Base-by-base conservation (phyloP, 2,113 vertebrate genomes). In the Boulengeromyrus knoepffleri region DNA sequence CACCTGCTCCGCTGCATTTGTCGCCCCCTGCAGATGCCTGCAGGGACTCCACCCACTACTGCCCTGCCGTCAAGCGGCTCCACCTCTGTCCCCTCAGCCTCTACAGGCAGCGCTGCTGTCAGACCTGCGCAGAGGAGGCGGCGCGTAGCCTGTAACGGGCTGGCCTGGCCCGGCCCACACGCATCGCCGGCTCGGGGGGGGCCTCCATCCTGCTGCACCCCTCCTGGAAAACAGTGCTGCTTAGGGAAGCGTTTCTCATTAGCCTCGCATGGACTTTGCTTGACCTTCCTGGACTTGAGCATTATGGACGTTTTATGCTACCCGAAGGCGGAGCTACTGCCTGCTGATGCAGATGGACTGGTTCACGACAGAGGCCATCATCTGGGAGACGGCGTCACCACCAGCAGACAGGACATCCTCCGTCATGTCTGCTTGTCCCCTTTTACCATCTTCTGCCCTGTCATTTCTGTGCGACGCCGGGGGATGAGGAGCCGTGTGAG, bases 91-190 rank as follows among this genome's bases (percentile, higher is more conserved):
- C 95, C 7, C 91, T 97, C 91, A 95, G 95, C 49, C 93, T 93
- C 94, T 97, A 97, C 94, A 96, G 94, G 94, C 93, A 96, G 89
- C 96, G 96, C 91, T 98, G 97, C 93, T 97, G 97, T 92, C 94
- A 93, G 45, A 96, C 97, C 0, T 97, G 97, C 92, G 94, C 90
- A 89, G 95, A 94, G 46, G 92, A 91, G 45, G 4, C 15, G 0
- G 89, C 62, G 90, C 62, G 92, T 91, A 91, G 91, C 91, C 95
- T 93, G 93, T 92, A 90, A 77, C 49, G 50, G 17, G 50, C 15
- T 1, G 62, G 58, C n/a, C 58, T 0, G 58, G 24, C 24, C 24
- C 58, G n/a, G 58, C 58, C n/a, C 58, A 1, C 58, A 27, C 7
- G 62, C 62, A 66, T 27, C 77, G 15, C 36, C 77, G 31, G 31